A percentile compares a stretch with the other conserved stretches of the same genome.
phyloP scores from a whole-genome alignment of 2,888 invertebrate genomes.

The Pollenia angustigena region DNA sequence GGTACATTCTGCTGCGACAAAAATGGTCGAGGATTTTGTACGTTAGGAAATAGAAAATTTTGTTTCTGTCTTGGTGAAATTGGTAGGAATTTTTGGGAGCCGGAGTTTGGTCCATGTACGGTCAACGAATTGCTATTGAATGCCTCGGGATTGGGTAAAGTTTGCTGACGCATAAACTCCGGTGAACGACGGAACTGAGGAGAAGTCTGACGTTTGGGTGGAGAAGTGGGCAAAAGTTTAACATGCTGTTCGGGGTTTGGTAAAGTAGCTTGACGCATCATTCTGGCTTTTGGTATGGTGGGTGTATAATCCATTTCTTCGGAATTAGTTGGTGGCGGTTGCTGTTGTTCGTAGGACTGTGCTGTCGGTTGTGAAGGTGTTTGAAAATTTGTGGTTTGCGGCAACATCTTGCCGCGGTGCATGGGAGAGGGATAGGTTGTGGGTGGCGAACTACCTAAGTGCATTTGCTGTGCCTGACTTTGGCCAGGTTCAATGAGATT shows the following conservation, averaged over 20 bases:
- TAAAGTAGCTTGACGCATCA: constrained; percentile 82
- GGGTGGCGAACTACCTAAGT: constrained; percentile 61
- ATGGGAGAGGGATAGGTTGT: constrained; percentile 65
- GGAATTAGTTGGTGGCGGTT: constrained; percentile 27
- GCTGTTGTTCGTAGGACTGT: constrained; percentile 65
- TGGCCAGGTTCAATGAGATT: constrained; percentile 77
- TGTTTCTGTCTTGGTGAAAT: constrained; percentile 83
- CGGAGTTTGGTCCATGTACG: constrained; percentile 78
- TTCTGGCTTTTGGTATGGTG: constrained; percentile 77
- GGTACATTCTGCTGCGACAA: constrained; percentile 84
- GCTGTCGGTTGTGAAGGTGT: constrained; percentile 75
- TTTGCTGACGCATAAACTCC: constrained; percentile 83
- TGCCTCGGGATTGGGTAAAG: constrained; percentile 83
- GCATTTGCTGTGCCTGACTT: constrained; percentile 45
- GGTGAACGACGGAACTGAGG: constrained; percentile 83
- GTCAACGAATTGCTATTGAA: constrained; percentile 81
- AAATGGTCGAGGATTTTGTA: constrained; percentile 82
- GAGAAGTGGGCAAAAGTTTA: constrained; percentile 83
- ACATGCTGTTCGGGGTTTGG: constrained; percentile 84
- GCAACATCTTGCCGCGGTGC: constrained; percentile 80
- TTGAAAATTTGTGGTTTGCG: constrained; percentile 80
- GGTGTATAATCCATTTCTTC: constrained; percentile 79
- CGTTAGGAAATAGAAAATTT: constrained; percentile 83
- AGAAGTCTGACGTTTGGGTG: constrained; percentile 83
- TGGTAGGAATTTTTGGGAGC: constrained; percentile 81